Percentiles rank a stretch among this genome's conserved stretches.
Evolutionary conservation across 2,113 vertebrate genomes (phyloP).

Genomic region (Phainopepla nitens): DNA sequence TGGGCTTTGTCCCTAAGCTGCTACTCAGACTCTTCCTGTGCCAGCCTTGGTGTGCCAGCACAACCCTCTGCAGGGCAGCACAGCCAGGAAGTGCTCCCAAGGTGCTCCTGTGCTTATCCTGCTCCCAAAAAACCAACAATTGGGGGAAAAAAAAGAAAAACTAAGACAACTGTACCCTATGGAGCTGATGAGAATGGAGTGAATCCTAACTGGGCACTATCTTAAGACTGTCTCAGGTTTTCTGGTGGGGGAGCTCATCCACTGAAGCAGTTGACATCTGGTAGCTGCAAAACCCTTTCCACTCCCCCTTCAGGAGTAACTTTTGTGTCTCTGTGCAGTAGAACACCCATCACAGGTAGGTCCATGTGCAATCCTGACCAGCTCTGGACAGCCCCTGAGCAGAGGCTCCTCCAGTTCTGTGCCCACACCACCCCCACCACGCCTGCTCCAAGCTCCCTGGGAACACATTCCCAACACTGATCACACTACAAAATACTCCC

Average conservation of each 20-base stretch:
- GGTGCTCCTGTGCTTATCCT: background rate
- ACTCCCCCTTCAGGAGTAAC: background rate
- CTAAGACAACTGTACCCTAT: background rate
- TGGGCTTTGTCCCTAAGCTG: background rate
- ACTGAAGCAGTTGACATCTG: background rate
- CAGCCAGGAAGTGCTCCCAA: background rate
- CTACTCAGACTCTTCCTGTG: background rate
- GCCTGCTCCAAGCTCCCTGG: background rate
- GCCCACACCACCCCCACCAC: background rate
- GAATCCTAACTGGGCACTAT: background rate
- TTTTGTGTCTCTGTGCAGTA: background rate
- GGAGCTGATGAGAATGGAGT: background rate
- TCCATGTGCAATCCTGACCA: background rate
- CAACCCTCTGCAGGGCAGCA: background rate
- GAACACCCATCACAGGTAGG: rapidly evolving
- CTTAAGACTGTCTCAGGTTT: rapidly evolving
- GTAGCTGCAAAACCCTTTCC: background rate
- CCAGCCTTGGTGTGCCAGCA: background rate
- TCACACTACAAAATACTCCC: background rate
- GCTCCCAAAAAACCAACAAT: background rate
- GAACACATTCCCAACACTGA: background rate
- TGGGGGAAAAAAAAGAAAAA: background rate
- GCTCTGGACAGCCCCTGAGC: background rate
- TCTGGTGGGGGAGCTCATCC: background rate
- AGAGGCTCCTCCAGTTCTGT: background rate